Conservation (phyloP, 2,797 vertebrate genomes). For the Sebastiscus tertius region DNA sequence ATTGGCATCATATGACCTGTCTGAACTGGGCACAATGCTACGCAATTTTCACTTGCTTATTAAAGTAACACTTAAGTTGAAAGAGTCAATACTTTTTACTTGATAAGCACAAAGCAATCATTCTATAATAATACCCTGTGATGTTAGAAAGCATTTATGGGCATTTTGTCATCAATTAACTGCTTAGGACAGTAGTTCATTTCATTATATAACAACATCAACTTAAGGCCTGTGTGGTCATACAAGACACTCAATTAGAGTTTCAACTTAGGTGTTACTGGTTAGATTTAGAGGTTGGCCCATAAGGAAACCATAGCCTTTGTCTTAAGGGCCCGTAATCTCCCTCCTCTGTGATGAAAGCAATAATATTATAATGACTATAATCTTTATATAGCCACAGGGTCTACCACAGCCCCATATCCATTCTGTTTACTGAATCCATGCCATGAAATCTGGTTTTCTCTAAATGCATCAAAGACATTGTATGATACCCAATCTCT, state of each 20-base stretch:
- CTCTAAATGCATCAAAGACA: conserved; percentile 75
- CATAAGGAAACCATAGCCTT: conserved; percentile 67
- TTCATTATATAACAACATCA: conserved; percentile 46
- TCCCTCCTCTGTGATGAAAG: conserved; percentile 78
- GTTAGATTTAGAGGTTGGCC: conserved; percentile 68
- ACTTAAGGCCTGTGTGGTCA: conserved; percentile 45
- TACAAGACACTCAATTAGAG: conserved; percentile 52
- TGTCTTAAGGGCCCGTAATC: conserved; percentile 69
- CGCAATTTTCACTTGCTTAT: conserved; percentile 67
- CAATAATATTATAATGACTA: conserved; percentile 81
- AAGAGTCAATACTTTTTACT: conserved; percentile 66
- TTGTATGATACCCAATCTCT: conserved; percentile 79
- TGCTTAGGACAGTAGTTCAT: conserved; percentile 56
- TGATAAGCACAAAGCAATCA: conserved; percentile 79
- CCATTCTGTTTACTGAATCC: conserved; percentile 71
- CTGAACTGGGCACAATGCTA: conserved; percentile 62
- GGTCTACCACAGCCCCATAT: conserved; percentile 67
- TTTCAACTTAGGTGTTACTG: conserved; percentile 79
- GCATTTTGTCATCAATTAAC: conserved; percentile 61
- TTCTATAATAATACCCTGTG: conserved; percentile 45
- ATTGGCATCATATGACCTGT: conserved; percentile 60
- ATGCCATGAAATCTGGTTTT: conserved; percentile 77
- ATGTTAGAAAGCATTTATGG: conserved; percentile 61
- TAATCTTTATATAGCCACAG: conserved; percentile 78
- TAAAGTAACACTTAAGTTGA: conserved; percentile 79